A percentile compares a stretch with the other conserved stretches of the same genome.
Evolutionary conservation across 2,113 vertebrate genomes (phyloP).

Genomic region (Gambusia affinis): DNA sequence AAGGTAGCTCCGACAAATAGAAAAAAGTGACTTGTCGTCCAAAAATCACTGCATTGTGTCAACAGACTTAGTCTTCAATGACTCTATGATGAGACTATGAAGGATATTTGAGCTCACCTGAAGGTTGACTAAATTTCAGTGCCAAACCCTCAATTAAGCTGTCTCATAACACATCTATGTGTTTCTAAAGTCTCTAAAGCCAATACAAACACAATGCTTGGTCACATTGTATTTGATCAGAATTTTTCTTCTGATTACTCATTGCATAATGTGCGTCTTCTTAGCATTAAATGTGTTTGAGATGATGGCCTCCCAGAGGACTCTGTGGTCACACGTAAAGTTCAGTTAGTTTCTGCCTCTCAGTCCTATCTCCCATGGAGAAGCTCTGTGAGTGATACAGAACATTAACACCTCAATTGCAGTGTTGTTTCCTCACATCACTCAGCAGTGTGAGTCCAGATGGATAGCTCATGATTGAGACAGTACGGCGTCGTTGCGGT

Average conservation of each 20-base stretch:
- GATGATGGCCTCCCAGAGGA: slow-evolving; percentile 31
- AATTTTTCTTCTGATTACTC: slow-evolving; percentile 11
- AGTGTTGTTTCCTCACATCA: slow-evolving; percentile 62
- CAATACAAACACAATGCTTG: too few species aligned
- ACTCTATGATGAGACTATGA: slow-evolving; percentile 7
- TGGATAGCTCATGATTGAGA: slow-evolving; percentile 51
- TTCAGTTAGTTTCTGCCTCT: slow-evolving; percentile 40
- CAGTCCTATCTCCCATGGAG: slow-evolving; percentile 45
- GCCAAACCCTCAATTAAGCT: background rate
- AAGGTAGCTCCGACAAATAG: too few species aligned
- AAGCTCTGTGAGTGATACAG: slow-evolving; percentile 59
- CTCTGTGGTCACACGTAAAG: slow-evolving; percentile 48
- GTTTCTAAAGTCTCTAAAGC: background rate
- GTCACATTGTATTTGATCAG: too few species aligned
- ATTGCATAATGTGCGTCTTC: slow-evolving; percentile 7
- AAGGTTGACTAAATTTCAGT: background rate
- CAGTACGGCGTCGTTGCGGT: slow-evolving; percentile 18
- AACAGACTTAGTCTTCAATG: background rate
- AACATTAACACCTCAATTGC: slow-evolving; percentile 68
- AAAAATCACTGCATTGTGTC: too few species aligned
- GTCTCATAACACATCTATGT: background rate
- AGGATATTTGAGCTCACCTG: background rate
- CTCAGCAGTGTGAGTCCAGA: slow-evolving; percentile 70
- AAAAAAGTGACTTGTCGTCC: too few species aligned
- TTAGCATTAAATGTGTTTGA: slow-evolving; percentile 16